phyloP scores from a whole-genome alignment of 1,140 invertebrate species.

The Pogonomyrmex californicus region DNA sequence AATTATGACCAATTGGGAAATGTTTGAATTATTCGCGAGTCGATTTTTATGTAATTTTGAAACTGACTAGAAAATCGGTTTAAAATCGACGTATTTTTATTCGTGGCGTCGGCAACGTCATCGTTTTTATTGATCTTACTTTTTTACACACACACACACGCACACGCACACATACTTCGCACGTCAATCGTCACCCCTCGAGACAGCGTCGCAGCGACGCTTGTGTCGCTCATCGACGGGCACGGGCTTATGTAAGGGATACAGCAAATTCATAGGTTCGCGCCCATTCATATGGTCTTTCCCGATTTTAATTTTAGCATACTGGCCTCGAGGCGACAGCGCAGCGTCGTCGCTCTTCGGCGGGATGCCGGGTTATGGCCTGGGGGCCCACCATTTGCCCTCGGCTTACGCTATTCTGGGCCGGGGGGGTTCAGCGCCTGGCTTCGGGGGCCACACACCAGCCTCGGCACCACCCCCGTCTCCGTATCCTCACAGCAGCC shows the following conservation, averaged over 20 bases:
- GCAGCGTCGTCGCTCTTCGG: conserved; percentile 86
- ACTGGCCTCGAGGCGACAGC: conserved; percentile 88
- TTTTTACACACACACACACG: no score
- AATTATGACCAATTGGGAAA: background rate
- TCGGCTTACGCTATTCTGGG: conserved; percentile 85
- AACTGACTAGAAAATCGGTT: background rate
- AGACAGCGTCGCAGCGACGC: background rate
- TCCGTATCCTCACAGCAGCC: conserved; percentile 86
- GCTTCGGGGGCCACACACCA: conserved; percentile 88
- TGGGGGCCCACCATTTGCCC: conserved; percentile 87
- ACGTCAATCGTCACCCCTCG: background rate
- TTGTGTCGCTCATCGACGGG: conserved; percentile 3
- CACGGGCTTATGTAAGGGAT: background rate
- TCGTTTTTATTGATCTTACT: background rate
- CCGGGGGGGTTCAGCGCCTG: conserved; percentile 82
- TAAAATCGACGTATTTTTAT: background rate
- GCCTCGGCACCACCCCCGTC: conserved; percentile 86
- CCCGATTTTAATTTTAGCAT: conserved; percentile 87
- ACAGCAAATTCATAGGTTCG: background rate
- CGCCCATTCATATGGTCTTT: conserved; percentile 17
- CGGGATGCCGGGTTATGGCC: conserved; percentile 87
- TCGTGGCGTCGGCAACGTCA: background rate
- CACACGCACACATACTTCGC: background rate
- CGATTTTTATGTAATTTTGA: background rate
- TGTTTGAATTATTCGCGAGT: background rate